Evolutionary conservation across 2,113 vertebrate genomes (phyloP).

Genomic region (Megaceryle maxima): DNA sequence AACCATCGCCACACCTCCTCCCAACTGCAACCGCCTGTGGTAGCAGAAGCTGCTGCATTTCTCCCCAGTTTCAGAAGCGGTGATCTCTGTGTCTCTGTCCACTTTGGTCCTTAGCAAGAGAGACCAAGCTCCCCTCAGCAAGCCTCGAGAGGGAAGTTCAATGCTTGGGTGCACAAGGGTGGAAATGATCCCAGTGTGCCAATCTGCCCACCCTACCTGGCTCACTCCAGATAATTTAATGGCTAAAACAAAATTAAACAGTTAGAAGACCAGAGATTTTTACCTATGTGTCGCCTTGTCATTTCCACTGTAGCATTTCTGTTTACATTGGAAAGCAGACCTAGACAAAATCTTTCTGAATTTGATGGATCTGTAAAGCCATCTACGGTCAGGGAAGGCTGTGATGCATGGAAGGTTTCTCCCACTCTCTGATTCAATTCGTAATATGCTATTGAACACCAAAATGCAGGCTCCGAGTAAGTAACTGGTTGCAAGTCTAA

Average conservation of each 20-base stretch:
- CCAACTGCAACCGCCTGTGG: no score
- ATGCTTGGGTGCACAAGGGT: not conserved
- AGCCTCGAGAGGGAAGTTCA: not conserved
- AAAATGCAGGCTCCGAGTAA: slow-evolving; percentile 96
- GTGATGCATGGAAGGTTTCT: slow-evolving; percentile 97
- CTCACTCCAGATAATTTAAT: not conserved
- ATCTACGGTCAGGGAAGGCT: slow-evolving; percentile 95
- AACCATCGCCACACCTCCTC: not conserved
- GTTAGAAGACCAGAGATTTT: not conserved
- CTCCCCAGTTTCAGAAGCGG: not conserved
- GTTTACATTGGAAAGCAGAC: slow-evolving; percentile 96
- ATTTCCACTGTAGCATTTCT: slow-evolving; percentile 98
- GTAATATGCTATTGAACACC: slow-evolving; percentile 99
- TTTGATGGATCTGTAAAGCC: slow-evolving; percentile 98
- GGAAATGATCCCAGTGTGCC: not conserved
- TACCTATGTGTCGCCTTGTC: slow-evolving; percentile 98
- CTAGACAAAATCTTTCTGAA: slow-evolving; percentile 96
- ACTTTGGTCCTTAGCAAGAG: not conserved
- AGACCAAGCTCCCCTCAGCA: not conserved
- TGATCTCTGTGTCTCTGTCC: not conserved
- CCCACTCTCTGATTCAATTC: slow-evolving; percentile 98
- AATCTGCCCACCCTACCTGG: not conserved
- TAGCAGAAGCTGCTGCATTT: not conserved
- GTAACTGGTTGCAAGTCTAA: slow-evolving; percentile 95
- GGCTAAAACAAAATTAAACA: not conserved